Evolutionary conservation across 2,888 invertebrate species (phyloP), one percentile per base, ranked within the genome.

Genomic region (Macrophya annulata): DNA sequence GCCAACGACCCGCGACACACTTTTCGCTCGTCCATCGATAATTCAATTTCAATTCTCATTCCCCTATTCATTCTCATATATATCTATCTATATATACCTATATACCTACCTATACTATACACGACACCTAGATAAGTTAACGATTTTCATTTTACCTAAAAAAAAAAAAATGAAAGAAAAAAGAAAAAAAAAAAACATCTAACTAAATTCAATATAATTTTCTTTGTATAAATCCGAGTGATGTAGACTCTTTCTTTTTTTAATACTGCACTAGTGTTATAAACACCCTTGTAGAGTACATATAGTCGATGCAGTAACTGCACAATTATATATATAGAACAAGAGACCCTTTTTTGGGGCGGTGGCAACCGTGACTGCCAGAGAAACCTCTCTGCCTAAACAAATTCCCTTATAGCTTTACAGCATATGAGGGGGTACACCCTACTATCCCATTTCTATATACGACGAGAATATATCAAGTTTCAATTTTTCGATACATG

Each of bases 1-100:
- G 82, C 82, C 82, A 65, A 82, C 82, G 82, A 82, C 65, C 45
- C 82, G 82, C 82, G 82, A 82, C 82, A 82, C 65, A 82, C 82
- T 82, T 82, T 65, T 65, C 62, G 43, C 45, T 82, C 65, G 55
- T 79, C 65, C 62, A 82, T 82, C 82, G 82, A 82, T 82, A 82
- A 82, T 82, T 82, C 65, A 82, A 82, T 82, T 82, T 82, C 79
- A 55, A 79, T 82, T 82, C 25, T 43, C 48, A 43, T 12, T 37
- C 43, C 40, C 55, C 48, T 21, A 1, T 43, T 45, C 17, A 51
- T 79, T n/a, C 55, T 40, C 40, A 31, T 25, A 59, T 65, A 25
- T 17, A 31, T 40, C 12, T 1, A 17, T n/a, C n/a, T n/a, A n/a
- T n/a, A n/a, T n/a, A n/a, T n/a, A n/a, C n/a, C n/a, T n/a, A n/a